Base-by-base conservation (phyloP, 2,113 vertebrate species). In the Heterotis niloticus region DNA sequence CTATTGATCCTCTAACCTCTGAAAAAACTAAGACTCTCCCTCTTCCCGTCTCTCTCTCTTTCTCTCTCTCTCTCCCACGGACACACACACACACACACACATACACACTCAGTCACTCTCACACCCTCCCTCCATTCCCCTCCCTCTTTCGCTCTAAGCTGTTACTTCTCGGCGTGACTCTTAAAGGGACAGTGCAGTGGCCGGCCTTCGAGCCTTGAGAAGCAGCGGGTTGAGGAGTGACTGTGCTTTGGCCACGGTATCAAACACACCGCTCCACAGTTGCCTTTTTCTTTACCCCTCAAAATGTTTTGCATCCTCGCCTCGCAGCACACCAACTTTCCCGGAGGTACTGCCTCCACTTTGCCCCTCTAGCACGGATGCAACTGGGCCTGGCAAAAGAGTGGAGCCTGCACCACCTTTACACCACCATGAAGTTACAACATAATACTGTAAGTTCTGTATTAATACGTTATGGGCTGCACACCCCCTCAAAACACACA, bases 1-100 rank as follows among this genome's bases (percentile, higher is more conserved):
- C 92, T 91, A 95, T 92, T 94, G 95, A 93, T 95, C 94, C 95
- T 94, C 93, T 95, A 94, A 92, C 94, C 94, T 91, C 94, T 93
- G 92, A 90, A 91, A 92, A 93, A 93, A 92, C 92, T 90, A 90
- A 91, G 90, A 90, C 89, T 91, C 92, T 91, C 90, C 83, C 88
- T 90, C 87, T 56, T 82, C 85, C 84, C 76, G 87, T 74, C 83
- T 71, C 83, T 60, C 88, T 73, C 82, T 81, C 86, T 77, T 84
- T 78, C 86, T 79, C 87, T 85, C 89, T 79, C 88, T 85, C 88
- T 90, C 82, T 85, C 81, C 81, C 84, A 83, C 88, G 84, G 83
- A 74, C 77, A 59, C 76, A 80, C 78, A 62, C 84, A 81, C 82
- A 82, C 83, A 81, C 84, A 67, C 83, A 60, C 87, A 74, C 77